Percentiles rank a stretch among this genome's conserved stretches.
phyloP scores from a whole-genome alignment of 2,888 invertebrate species.

The Reticulitermes lucifugus region DNA sequence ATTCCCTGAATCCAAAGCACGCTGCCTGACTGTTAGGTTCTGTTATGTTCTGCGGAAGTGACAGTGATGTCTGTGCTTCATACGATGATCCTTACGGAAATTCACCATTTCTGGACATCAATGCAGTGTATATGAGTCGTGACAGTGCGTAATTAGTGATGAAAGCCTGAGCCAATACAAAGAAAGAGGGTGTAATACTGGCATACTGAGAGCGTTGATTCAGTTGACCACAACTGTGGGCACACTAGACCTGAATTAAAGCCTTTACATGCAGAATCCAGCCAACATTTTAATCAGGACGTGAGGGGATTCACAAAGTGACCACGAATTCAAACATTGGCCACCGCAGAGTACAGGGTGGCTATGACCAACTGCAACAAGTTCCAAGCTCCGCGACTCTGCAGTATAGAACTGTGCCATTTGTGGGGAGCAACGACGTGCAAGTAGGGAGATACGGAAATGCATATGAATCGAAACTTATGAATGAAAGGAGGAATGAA shows the following conservation, averaged over 20 bases:
- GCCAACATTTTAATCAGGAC: slow-evolving; percentile 22
- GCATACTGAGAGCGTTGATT: slow-evolving; percentile 10
- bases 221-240: slow-evolving; percentile 3
- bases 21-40: too few species aligned
- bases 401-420: background rate
- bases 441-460: background rate
- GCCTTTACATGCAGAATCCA: slow-evolving; percentile 16
- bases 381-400: too few species aligned
- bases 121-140: background rate
- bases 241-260: slow-evolving; percentile 7
- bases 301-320: slow-evolving; percentile 17
- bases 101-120: background rate
- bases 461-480: too few species aligned
- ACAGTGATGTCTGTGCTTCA: too few species aligned
- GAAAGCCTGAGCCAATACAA: slow-evolving; percentile 12
- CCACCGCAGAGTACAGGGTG: slow-evolving; percentile 15
- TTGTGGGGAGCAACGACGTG: background rate
- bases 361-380: background rate
- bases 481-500: too few species aligned
- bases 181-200: background rate
- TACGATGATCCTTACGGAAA: too few species aligned
- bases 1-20: too few species aligned
- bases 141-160: slow-evolving; percentile 21
- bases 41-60: too few species aligned
- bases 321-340: slow-evolving; percentile 23